These are phyloP conservation scores for Nematolebias whitei DNA, from an alignment of 2,113 vertebrate species.

Conservation along the genomic window DNA sequence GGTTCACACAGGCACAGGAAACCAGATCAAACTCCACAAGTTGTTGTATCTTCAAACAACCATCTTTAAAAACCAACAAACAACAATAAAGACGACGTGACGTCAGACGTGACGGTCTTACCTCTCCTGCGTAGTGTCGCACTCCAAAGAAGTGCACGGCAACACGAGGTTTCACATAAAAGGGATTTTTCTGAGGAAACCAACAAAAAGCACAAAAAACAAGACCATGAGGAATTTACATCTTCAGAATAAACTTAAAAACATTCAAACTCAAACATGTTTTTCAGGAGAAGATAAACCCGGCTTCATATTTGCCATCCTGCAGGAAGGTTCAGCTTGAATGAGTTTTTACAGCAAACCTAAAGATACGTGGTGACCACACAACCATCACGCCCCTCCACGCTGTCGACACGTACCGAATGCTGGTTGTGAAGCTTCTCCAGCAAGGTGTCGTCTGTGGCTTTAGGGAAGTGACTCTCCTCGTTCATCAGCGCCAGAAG, in stretches of 20 bases:
- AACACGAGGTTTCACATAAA: conserved; percentile 96
- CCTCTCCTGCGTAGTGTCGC: conserved; percentile 96
- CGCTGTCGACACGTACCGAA: conserved; percentile 78
- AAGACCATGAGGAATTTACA: background rate
- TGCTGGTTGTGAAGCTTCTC: conserved; percentile 94
- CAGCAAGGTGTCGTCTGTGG: conserved; percentile 91
- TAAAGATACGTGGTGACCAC: background rate
- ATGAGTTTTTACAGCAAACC: background rate
- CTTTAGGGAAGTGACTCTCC: conserved; percentile 98
- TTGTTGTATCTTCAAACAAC: accelerated
- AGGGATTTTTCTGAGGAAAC: conserved; percentile 88
- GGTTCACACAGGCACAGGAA: background rate
- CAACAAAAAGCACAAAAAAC: background rate
- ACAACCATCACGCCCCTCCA: no score
- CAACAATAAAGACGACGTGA: background rate
- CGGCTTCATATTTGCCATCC: no score
- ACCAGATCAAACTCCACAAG: background rate
- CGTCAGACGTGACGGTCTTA: conserved; percentile 47
- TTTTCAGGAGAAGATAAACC: no score
- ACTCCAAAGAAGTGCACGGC: conserved; percentile 94
- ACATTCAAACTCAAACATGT: no score
- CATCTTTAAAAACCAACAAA: background rate
- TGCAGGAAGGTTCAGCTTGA: no score
- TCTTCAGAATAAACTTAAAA: no score
- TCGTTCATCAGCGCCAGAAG: conserved; percentile 95